phyloP scores from a whole-genome alignment of 2,797 vertebrate genomes.

The Malacoctenus gilli region DNA sequence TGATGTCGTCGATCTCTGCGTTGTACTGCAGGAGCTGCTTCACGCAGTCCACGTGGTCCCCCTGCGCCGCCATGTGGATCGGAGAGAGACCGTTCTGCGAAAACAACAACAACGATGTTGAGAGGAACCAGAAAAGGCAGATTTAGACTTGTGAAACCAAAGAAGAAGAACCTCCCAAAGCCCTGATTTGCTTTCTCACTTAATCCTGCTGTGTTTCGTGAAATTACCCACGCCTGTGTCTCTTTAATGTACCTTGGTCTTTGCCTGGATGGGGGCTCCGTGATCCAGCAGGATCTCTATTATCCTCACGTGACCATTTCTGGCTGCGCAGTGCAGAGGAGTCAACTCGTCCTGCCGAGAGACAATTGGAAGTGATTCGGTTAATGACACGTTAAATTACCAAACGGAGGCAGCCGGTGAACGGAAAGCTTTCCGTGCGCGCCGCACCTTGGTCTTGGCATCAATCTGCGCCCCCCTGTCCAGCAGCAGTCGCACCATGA shows the following conservation, averaged over 20 bases:
- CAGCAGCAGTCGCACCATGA: slow-evolving; percentile 97
- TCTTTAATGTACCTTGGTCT: slow-evolving; percentile 89
- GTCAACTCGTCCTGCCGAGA: slow-evolving; percentile 91
- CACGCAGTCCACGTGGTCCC: slow-evolving; percentile 96
- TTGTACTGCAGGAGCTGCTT: slow-evolving; percentile 94
- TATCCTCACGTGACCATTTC: slow-evolving; percentile 95
- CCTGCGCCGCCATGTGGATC: slow-evolving; percentile 98
- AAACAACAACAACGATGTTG: too few relatives aligned
- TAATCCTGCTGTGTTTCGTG: background rate
- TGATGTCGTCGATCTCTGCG: slow-evolving; percentile 96
- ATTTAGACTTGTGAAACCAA: too few relatives aligned
- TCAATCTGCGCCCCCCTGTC: slow-evolving; percentile 96
- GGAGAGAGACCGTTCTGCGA: slow-evolving; percentile 94
- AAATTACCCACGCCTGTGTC: background rate
- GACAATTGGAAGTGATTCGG: slow-evolving; percentile 17
- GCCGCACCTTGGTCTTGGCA: slow-evolving; percentile 92
- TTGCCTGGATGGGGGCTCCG: slow-evolving; percentile 95
- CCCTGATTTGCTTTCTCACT: too few relatives aligned
- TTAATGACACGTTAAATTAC: slow-evolving; percentile 26
- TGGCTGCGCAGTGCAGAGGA: slow-evolving; percentile 95
- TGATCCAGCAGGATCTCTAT: slow-evolving; percentile 96
- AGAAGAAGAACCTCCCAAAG: too few relatives aligned
- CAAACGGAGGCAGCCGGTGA: slow-evolving; percentile 2
- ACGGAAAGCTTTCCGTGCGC: slow-evolving; percentile 5
- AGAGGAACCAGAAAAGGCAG: too few relatives aligned